Base-by-base conservation (phyloP, 2,888 invertebrate genomes). In the Orthonevra nobilis region DNA sequence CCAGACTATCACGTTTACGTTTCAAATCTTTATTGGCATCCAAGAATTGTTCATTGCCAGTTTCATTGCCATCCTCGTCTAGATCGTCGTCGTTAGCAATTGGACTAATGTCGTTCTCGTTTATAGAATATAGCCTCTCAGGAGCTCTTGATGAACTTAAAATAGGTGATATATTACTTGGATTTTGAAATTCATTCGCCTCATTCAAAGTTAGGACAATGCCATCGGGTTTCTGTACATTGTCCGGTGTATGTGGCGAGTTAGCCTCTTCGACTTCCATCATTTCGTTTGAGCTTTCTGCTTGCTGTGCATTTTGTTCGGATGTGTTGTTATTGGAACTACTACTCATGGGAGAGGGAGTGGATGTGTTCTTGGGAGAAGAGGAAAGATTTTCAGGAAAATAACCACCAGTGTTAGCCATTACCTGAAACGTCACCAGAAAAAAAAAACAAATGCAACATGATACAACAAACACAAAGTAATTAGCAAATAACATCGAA, bases 371-470 rank as follows among this genome's bases (percentile, higher is more conserved):
- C 44, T 81, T 81, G 48, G 66, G 79, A 61, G 83, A 82, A 30
- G 82, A 81, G 42, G 84, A 83, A 19, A 85, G 84, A 82, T 85
- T 85, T 83, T 88, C 87, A 75, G 86, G 85, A 84, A 88, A 86
- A 83, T 87, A 86, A 83, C 86, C 88, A 86, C 86, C 88, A 85
- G 87, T 86, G 85, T 88, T 89, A 86, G 89, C 88, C 87, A 89
- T 88, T 82, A 89, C 88, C 89, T 89, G 83, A 83, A 83, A 83
- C 82, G 81, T 84, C 79, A 82, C 83, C 81, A 83, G 58, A 54
- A 34, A 61, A 72, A 46, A 68, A 68, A 58, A 19, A 40, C 66
- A 46, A 48, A 48, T 66, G 66, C 66, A 63, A 82, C 79, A 81
- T 61, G 64, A 66, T 68, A 56, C 58, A 60, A 66, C 58, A 69